phyloP scores from a whole-genome alignment of 2,888 invertebrate species.

The Drosophila differens region DNA sequence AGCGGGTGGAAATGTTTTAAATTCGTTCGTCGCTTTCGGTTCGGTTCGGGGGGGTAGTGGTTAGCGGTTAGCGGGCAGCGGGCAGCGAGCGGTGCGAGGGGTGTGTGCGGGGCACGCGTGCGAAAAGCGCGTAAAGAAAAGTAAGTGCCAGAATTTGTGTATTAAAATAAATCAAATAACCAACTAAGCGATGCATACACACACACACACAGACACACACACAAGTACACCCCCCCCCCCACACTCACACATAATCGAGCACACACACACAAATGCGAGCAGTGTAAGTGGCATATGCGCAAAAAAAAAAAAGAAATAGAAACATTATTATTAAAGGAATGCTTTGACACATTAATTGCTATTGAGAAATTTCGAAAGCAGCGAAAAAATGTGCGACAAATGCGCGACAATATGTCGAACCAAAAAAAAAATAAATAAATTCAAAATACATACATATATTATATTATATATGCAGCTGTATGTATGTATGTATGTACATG shows the following conservation, averaged over 20 bases:
- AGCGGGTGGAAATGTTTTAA: conserved; percentile 77
- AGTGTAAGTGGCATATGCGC: conserved; percentile 70
- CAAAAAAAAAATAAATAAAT: conserved; percentile 33
- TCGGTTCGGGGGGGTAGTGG: conserved; percentile 24
- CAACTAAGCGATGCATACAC: conserved; percentile 79
- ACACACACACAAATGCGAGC: conserved; percentile 16
- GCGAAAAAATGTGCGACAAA: conserved; percentile 46
- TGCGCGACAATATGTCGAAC: conserved; percentile 72
- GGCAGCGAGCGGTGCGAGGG: neutral
- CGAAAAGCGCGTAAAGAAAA: conserved; percentile 79
- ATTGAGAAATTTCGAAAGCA: conserved; percentile 58
- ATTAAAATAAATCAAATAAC: conserved; percentile 79
- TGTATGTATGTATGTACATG: conserved; percentile 19
- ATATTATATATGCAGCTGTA: conserved; percentile 4
- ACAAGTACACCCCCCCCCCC: conserved; percentile 12
- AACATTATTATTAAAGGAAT: conserved; percentile 48
- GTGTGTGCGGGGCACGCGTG: conserved; percentile 53
- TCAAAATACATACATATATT: conserved; percentile 37
- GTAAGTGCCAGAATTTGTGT: conserved; percentile 78
- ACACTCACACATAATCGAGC: conserved; percentile 2
- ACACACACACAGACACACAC: conserved; percentile 58
- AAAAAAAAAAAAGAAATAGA: conserved; percentile 27
- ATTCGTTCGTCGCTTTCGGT: conserved; percentile 44
- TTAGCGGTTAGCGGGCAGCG: conserved; percentile 3
- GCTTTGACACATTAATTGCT: conserved; percentile 62